phyloP scores from a whole-genome alignment of 2,797 vertebrate genomes.

The Crenuchus spilurus region DNA sequence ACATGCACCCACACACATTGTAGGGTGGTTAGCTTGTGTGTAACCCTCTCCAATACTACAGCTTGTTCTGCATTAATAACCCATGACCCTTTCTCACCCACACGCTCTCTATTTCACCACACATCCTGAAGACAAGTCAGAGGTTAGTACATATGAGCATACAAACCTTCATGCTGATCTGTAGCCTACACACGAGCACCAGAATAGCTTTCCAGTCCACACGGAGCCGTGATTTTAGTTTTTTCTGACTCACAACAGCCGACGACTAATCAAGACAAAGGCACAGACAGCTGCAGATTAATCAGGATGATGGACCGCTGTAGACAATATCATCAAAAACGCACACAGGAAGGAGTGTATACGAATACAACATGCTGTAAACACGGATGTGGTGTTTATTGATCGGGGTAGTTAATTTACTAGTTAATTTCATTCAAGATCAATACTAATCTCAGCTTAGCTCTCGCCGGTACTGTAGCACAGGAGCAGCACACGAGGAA shows the following conservation, averaged over 20 bases:
- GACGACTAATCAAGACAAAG: background rate
- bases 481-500: background rate
- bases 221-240: background rate
- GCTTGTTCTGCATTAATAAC: constrained; percentile 63
- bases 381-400: constrained; percentile 17
- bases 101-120: constrained; percentile 11
- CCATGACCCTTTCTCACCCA: constrained; percentile 54
- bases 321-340: background rate
- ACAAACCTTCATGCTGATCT: constrained; percentile 6
- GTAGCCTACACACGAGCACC: background rate
- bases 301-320: background rate
- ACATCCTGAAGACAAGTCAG: constrained; percentile 25
- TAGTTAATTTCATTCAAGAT: constrained; percentile 44
- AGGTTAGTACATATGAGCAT: constrained; percentile 7
- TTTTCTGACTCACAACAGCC: background rate
- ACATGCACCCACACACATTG: background rate
- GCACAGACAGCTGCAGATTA: background rate
- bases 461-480: constrained; percentile 16
- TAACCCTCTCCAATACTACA: constrained; percentile 38
- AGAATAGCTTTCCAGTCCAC: background rate
- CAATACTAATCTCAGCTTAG: constrained; percentile 39
- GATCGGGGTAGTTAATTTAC: constrained; percentile 44
- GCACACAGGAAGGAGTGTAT: constrained; percentile 1
- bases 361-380: constrained; percentile 15
- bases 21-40: background rate